phyloP scores from a whole-genome alignment of 2,113 vertebrate genomes.

The Cheilinus undulatus region DNA sequence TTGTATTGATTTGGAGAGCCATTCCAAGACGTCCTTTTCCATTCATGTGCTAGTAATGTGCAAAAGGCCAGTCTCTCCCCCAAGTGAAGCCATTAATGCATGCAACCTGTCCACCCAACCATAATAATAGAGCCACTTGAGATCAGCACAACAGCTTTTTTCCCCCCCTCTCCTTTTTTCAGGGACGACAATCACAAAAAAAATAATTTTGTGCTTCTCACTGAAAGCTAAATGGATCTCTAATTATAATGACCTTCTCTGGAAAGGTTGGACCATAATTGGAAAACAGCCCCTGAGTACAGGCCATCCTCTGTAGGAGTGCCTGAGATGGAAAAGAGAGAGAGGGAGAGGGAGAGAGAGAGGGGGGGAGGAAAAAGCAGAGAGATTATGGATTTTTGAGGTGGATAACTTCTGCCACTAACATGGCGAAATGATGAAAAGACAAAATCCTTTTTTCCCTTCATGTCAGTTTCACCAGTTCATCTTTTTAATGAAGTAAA shows the following conservation, averaged over 20 bases:
- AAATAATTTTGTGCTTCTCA: slow-evolving; percentile 87
- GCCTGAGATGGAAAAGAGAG: slow-evolving; percentile 33
- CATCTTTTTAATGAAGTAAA: slow-evolving; percentile 17
- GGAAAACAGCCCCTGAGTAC: slow-evolving; percentile 80
- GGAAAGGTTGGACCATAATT: slow-evolving; percentile 81
- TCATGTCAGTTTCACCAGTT: background rate
- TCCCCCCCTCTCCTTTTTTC: slow-evolving; percentile 51
- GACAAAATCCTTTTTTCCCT: slow-evolving; percentile 19
- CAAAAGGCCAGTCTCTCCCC: slow-evolving; percentile 83
- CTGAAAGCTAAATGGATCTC: slow-evolving; percentile 83
- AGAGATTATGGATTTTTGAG: slow-evolving; percentile 36
- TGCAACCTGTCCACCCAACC: slow-evolving; percentile 80
- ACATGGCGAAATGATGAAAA: slow-evolving; percentile 52
- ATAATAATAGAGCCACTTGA: slow-evolving; percentile 90
- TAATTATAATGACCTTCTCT: slow-evolving; percentile 83
- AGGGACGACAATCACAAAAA: slow-evolving; percentile 84
- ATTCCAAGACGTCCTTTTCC: slow-evolving; percentile 72
- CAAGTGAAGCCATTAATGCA: slow-evolving; percentile 77
- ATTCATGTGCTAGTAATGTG: slow-evolving; percentile 74
- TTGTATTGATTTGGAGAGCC: slow-evolving; percentile 79
- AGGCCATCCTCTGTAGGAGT: slow-evolving; percentile 74
- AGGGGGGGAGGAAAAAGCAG: background rate
- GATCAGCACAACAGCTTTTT: slow-evolving; percentile 71
- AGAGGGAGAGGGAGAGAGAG: slow-evolving; percentile 18
- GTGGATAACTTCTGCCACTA: slow-evolving; percentile 48